These are phyloP conservation scores for Pristis pectinata DNA, from an alignment of 2,797 vertebrate genomes.

Conservation along the genomic window DNA sequence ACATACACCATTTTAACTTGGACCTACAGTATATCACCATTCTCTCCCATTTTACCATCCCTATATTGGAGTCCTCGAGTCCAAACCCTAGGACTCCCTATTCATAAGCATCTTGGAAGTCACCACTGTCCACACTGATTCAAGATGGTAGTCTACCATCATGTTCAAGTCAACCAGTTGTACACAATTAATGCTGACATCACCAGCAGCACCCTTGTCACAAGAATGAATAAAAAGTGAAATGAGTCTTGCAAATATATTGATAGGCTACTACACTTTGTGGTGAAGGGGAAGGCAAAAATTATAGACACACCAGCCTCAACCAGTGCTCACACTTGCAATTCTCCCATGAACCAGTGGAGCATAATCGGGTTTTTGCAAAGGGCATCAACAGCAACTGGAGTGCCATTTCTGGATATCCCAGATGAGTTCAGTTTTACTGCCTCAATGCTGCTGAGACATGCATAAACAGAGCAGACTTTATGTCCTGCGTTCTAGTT, in stretches of 20 bases:
- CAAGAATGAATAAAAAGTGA: background rate
- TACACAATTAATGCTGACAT: background rate
- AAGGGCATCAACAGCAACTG: background rate
- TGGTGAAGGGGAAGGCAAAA: background rate
- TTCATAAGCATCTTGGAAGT: too few relatives aligned
- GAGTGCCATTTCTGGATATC: background rate
- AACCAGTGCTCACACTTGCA: background rate
- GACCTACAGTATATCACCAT: background rate
- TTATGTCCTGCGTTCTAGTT: background rate
- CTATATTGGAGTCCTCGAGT: background rate
- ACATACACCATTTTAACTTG: background rate
- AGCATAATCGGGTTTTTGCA: background rate
- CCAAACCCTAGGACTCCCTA: background rate
- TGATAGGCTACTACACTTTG: background rate
- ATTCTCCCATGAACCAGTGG: background rate
- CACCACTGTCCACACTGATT: background rate
- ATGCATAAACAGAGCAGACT: background rate
- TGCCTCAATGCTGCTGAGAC: background rate
- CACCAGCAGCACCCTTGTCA: too few relatives aligned
- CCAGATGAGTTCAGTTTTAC: background rate
- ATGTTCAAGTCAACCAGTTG: background rate
- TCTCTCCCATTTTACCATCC: background rate
- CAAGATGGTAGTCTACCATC: background rate
- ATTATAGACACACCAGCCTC: background rate
- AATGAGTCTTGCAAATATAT: background rate